Conservation (phyloP, 2,888 invertebrate species). For the Orchesellides sinensis region DNA sequence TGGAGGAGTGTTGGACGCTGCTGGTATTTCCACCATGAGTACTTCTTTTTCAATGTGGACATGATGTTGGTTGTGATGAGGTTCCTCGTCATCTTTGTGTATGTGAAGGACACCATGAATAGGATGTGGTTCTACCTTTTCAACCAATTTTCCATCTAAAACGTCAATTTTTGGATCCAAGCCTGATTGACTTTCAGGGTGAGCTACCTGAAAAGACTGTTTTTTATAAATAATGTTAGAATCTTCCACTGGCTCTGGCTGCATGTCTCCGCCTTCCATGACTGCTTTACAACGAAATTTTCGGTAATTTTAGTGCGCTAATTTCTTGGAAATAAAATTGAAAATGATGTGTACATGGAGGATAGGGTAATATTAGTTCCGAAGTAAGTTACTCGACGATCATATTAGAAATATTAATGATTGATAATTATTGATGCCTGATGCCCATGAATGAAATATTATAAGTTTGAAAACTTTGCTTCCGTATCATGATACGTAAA, state of each 20-base stretch:
- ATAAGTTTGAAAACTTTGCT: too few species aligned
- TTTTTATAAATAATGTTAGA: constrained; percentile 20
- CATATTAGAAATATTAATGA: too few species aligned
- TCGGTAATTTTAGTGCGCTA: too few species aligned
- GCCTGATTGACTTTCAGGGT: constrained; percentile 4
- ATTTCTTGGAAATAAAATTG: too few species aligned
- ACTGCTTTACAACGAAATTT: not conserved
- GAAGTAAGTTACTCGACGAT: too few species aligned
- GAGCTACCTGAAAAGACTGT: not conserved
- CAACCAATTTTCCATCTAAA: constrained; percentile 19
- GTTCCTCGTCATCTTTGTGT: not conserved
- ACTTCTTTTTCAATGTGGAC: constrained; percentile 23
- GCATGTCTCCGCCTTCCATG: not conserved
- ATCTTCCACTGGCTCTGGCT: not conserved
- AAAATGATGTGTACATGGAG: too few species aligned
- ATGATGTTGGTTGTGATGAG: constrained; percentile 13
- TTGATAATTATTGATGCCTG: too few species aligned
- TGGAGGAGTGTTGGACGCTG: too few species aligned
- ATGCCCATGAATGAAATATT: too few species aligned
- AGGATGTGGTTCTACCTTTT: not conserved
- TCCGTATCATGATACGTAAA: too few species aligned
- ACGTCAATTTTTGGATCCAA: constrained; percentile 10
- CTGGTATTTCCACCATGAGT: not conserved
- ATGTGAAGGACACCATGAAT: not conserved
- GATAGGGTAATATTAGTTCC: too few species aligned